Base-by-base conservation (phyloP, 2,888 invertebrate species). In the Cataglyphis rosenhaueri region DNA sequence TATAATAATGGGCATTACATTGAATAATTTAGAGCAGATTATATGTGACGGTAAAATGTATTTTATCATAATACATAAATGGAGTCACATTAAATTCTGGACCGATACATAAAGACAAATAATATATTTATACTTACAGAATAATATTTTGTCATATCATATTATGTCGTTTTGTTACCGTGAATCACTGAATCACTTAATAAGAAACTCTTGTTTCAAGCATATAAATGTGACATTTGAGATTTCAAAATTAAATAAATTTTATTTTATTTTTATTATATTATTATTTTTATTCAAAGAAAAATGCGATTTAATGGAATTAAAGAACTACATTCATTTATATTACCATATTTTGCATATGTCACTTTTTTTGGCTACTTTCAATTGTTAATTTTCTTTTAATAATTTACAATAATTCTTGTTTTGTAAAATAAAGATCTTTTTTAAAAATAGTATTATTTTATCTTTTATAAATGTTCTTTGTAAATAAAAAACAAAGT, bases 1-100 rank as follows among this genome's bases (percentile, higher is more conserved):
- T 86, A 88, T 86, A 86, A 52, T 83, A 88, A 88, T 88, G 87
- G 86, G 66, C 85, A 84, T 81, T 44, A 18, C 29, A 55, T 29
- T 59, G n/a, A 59, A 12, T 41, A 44, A 70, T 21, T 78, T 70
- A 70, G 18, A 59, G 41, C 9, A 6, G 6, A 35, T 35, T 35
- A 35, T 35, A 52, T n/a, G 8, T 52, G 52, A 52, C 8, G 52
- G n/a, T n/a, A 52, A n/a, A 52, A 6, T 52, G 18, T 52, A n/a
- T 52, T n/a, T 5, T n/a, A n/a, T 52, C 8, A 52, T 52, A 52
- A 52, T 48, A 48, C 15, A 4, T n/a, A 52, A 52, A 52, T n/a
- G n/a, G 18, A 52, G 8, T 52, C n/a, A 8, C 52, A 52, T 52
- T 48, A 18, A 48, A 48, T 5, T 8, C 8, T 52, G n/a, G n/a